Percentiles rank a stretch among this genome's conserved stretches.
Evolutionary conservation across 2,888 invertebrate species (phyloP).

Genomic region (Pyrochroa serraticornis): DNA sequence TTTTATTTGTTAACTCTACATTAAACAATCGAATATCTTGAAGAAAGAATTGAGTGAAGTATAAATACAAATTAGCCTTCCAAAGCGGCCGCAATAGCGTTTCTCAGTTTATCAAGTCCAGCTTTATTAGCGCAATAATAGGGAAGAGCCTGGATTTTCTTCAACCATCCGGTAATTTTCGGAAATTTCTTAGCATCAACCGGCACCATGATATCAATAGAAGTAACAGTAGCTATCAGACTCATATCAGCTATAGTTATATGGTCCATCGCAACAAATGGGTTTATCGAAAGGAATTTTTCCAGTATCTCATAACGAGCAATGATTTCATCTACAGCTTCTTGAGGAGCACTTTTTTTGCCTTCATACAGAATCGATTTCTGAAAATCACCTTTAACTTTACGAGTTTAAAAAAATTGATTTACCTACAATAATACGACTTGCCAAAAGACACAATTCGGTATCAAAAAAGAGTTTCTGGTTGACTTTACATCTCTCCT

Average conservation of each 20-base stretch:
- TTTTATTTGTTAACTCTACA: no score
- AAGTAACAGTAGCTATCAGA: conserved; percentile 18
- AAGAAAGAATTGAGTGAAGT: no score
- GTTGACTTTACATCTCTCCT: conserved; percentile 60
- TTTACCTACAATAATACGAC: background rate
- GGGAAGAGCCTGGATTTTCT: conserved; percentile 7
- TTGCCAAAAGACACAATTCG: conserved; percentile 36
- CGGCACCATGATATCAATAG: conserved; percentile 15
- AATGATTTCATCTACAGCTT: conserved; percentile 20
- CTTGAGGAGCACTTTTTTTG: conserved; percentile 21
- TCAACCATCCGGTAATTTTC: conserved; percentile 13
- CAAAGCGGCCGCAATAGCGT: background rate
- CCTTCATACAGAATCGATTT: conserved; percentile 17
- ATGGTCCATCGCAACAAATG: conserved; percentile 17
- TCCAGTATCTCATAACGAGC: conserved; percentile 17
- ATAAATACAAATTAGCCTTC: no score
- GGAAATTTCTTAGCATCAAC: conserved; percentile 25
- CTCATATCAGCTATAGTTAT: conserved; percentile 28
- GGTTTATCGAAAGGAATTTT: conserved; percentile 7
- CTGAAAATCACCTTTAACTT: conserved; percentile 8
- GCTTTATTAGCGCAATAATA: conserved; percentile 15
- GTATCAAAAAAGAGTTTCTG: conserved; percentile 62
- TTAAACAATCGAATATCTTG: no score
- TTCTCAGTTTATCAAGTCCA: conserved; percentile 17
- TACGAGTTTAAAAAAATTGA: background rate